These are phyloP conservation scores for Eristalis intricaria DNA, from an alignment of 2,888 invertebrate species.

Conservation along the genomic window DNA sequence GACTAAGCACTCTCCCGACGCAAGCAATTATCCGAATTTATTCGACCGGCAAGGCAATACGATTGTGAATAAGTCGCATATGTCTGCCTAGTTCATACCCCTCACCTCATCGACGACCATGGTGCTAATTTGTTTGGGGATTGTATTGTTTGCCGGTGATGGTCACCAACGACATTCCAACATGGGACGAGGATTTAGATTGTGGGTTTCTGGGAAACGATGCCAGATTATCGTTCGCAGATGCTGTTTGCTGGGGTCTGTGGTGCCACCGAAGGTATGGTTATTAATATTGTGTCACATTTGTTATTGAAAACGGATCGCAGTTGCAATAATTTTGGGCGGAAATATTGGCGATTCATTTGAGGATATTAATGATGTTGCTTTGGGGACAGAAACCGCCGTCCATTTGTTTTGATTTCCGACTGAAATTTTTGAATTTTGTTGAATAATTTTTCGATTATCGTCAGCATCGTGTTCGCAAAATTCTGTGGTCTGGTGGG, in stretches of 20 bases:
- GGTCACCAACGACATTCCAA: conserved; percentile 8
- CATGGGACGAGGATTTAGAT: not conserved
- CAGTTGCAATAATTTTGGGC: conserved; percentile 42
- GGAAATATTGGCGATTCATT: conserved; percentile 45
- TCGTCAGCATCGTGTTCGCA: not conserved
- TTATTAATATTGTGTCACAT: conserved; percentile 59
- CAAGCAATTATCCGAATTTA: conserved; percentile 54
- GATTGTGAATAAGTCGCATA: not conserved
- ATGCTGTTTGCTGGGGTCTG: not conserved
- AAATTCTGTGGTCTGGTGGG: not conserved
- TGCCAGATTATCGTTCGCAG: not conserved
- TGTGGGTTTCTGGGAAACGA: conserved; percentile 36
- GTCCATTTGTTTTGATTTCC: conserved; percentile 17
- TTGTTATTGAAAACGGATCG: conserved; percentile 40
- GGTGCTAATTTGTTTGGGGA: conserved; percentile 41
- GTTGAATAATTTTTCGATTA: conserved; percentile 15
- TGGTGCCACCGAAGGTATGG: conserved; percentile 15
- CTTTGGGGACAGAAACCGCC: conserved; percentile 31
- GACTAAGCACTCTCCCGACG: conserved; percentile 35
- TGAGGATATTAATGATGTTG: conserved; percentile 55
- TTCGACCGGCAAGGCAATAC: conserved; percentile 38
- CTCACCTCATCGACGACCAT: not conserved
- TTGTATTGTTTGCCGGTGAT: conserved; percentile 9
- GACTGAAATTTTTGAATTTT: not conserved
- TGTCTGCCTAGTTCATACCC: not conserved